Percentiles rank a stretch among this genome's conserved stretches.
phyloP scores from a whole-genome alignment of 2,888 invertebrate genomes.

The Agrotis puta region DNA sequence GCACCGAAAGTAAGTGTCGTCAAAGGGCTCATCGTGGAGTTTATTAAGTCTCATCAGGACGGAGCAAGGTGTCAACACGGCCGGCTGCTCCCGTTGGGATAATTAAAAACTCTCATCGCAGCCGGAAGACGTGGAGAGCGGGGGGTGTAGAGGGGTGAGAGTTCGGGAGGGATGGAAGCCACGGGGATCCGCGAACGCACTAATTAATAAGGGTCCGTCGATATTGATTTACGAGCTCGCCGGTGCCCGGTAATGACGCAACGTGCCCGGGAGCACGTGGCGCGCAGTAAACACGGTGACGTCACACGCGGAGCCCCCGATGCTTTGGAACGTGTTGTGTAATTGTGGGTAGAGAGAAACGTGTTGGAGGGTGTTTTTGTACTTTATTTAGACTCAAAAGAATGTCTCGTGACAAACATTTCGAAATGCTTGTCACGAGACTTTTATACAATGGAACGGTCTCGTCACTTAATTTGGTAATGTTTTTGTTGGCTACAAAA shows the following conservation, averaged over 20 bases:
- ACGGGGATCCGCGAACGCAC: slow-evolving; percentile 85
- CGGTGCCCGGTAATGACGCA: slow-evolving; percentile 65
- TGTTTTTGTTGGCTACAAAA: slow-evolving; percentile 2
- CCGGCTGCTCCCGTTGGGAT: slow-evolving; percentile 77
- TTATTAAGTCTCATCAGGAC: slow-evolving; percentile 74
- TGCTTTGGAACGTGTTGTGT: slow-evolving; percentile 44
- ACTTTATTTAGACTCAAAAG: slow-evolving; percentile 22
- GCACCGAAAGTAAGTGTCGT: slow-evolving; percentile 52
- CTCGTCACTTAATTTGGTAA: slow-evolving; percentile 7
- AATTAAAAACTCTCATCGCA: slow-evolving; percentile 88
- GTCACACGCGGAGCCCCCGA: slow-evolving; percentile 41
- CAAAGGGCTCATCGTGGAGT: slow-evolving; percentile 60
- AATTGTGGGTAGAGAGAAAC: slow-evolving; percentile 45
- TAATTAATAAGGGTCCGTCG: slow-evolving; percentile 90
- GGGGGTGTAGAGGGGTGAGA: slow-evolving; percentile 42
- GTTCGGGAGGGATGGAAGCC: slow-evolving; percentile 56
- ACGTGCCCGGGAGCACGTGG: slow-evolving; percentile 66
- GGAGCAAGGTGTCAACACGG: slow-evolving; percentile 80
- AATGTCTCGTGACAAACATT: slow-evolving; percentile 4
- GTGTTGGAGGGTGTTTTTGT: slow-evolving; percentile 16
- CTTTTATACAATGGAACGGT: slow-evolving; percentile 1
- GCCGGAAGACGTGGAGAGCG: slow-evolving; percentile 66
- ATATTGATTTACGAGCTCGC: slow-evolving; percentile 90
- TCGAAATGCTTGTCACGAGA: background rate
- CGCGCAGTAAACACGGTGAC: slow-evolving; percentile 62